Conservation (phyloP, 92 coral and sea anemone genomes). For the Diadumene lineata region DNA sequence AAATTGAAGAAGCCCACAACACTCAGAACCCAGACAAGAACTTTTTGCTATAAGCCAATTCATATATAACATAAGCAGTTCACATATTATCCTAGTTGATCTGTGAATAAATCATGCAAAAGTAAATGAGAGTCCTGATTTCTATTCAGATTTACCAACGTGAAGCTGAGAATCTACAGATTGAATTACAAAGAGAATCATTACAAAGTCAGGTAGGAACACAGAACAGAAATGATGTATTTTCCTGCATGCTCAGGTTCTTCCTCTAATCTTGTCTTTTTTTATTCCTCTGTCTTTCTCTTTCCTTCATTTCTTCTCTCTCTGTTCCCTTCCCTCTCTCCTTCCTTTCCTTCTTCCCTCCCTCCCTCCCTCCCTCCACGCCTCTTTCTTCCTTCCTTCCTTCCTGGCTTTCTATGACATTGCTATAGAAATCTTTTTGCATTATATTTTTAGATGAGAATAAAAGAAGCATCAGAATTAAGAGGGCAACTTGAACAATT, state of each 20-base stretch:
- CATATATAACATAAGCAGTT: too few species aligned
- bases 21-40: too few species aligned
- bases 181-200: slow-evolving; percentile 77
- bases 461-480: slow-evolving; percentile 59
- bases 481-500: slow-evolving; percentile 57
- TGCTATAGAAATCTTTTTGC: background rate
- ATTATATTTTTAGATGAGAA: slow-evolving; percentile 47
- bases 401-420: background rate
- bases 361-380: background rate
- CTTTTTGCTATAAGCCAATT: too few species aligned
- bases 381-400: background rate
- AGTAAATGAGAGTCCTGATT: too few species aligned
- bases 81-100: too few species aligned
- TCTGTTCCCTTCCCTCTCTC: background rate
- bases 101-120: too few species aligned
- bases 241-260: background rate
- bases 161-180: slow-evolving; percentile 87
- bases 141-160: slow-evolving; percentile 64
- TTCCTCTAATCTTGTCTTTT: background rate
- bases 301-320: background rate
- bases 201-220: slow-evolving; percentile 65
- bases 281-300: background rate
- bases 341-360: background rate
- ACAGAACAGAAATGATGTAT: background rate
- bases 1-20: too few species aligned